Evolutionary conservation across 2,113 vertebrate species (phyloP), one percentile per base, ranked within the genome.

Genomic region (Oreotrochilus melanogaster): DNA sequence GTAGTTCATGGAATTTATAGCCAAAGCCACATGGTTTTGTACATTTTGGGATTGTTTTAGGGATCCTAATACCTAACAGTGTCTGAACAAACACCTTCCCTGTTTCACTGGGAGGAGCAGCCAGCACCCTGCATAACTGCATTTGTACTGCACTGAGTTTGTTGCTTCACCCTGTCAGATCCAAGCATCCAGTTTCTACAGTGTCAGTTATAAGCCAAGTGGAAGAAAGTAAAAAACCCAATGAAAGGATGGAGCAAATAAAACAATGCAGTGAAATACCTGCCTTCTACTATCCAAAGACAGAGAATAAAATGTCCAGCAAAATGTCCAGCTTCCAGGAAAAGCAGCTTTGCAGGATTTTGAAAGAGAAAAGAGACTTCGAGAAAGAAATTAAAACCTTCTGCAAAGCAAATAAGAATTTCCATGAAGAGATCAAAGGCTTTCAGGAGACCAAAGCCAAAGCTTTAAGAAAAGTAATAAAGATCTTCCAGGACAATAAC

Each of bases 381-480:
- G 84, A 56, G 39, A 69, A 76, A 33, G 50, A 93, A 54, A 72
- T 57, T 0, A 78, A 71, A 61, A 37, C 19, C 15, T 86, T 87
- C 25, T 91, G 60, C 64, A 84, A 65, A 22, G 35, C n/a, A 25
- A 74, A 22, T 43, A 73, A 60, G 56, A 47, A 73, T 5, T 85
- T 89, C 58, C 33, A 66, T 31, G 15, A 35, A 43, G 69, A 66
- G 24, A 61, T 89, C 76, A 86, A 91, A 78, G 43, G 13, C 18
- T 95, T 95, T 89, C 80, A 78, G 33, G n/a, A 94, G 28, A 89
- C 42, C 30, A 78, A 79, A 71, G 56, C 35, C 33, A 86, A 85
- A 75, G 75, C 80, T 13, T 69, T 74, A 23, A 9, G 33, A 60
- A 61, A 60, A 19, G 72, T 92, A 64, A 94, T 61, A 31, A 50